Evolutionary conservation across 2,888 invertebrate species (phyloP), one percentile per base, ranked within the genome.

Genomic region (Xylophagus ater): DNA sequence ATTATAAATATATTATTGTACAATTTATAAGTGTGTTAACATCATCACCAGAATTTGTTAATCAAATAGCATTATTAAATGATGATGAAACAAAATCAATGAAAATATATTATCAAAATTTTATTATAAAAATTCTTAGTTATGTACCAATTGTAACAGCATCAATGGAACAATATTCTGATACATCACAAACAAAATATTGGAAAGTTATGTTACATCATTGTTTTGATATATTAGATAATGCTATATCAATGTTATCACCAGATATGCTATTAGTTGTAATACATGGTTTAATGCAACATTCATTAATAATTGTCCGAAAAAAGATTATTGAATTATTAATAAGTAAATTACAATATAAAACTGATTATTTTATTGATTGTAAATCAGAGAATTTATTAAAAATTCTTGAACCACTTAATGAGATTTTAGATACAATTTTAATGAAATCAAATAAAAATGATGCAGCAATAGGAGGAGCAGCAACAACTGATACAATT

Each of bases 321-420:
- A 73, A 81, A 42, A 82, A 88, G 57, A 78, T 87, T 0, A 72
- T 96, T 64, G 93, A 94, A 53, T 62, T 96, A 25, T 65, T 96
- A 1, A 89, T 86, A 52, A 72, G 73, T 7, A 86, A 90, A 61
- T 68, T 94, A 6, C 79, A 83, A 47, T 70, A 74, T 43, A 75
- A 78, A 43, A 69, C 71, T 4, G 72, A 73, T 44, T 76, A 77
- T 50, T 74, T 78, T 34, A 60, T 64, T 1, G 66, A 71, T 36
- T 71, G 73, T 4, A 64, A 69, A 23, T 63, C 65, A 9, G 55
- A 62, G 1, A 55, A 73, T 33, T 55, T 85, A 8, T 67, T 71
- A 17, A 66, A 72, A 1, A 54, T 86, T 25, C 63, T 85, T 1
- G 68, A 73, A 1, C 71, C 76, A 0, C 58, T 87, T 10, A 55